These are phyloP conservation scores for Calycopis cecrops DNA, from an alignment of 1,140 invertebrate genomes.

Conservation along the genomic window DNA sequence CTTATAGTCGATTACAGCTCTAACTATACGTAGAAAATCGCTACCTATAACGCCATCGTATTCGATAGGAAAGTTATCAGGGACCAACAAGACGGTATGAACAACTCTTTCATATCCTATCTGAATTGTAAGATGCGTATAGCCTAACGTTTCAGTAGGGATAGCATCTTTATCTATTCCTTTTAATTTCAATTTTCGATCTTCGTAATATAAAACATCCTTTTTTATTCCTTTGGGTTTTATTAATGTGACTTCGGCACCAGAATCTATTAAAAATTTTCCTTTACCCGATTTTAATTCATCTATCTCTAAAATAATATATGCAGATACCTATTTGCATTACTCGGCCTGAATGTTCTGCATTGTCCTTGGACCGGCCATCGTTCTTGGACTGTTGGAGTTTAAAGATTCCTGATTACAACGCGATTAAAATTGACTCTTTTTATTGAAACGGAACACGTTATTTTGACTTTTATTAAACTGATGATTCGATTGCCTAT, in stretches of 20 bases:
- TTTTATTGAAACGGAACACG: too few species aligned
- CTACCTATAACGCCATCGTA: constrained; percentile 21
- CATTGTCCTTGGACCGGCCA: constrained; percentile 20
- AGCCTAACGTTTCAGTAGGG: constrained; percentile 20
- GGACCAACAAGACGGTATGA: constrained; percentile 24
- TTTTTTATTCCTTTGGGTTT: constrained; percentile 14
- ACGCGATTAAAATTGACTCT: not conserved
- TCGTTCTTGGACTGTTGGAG: constrained; percentile 22
- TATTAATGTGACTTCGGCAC: constrained; percentile 25
- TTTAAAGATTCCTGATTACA: constrained; percentile 22
- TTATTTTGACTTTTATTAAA: too few species aligned
- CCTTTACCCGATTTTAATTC: constrained; percentile 6
- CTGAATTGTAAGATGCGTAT: constrained; percentile 15
- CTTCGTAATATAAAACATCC: constrained; percentile 17
- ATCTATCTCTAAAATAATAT: constrained; percentile 11
- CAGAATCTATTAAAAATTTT: constrained; percentile 23
- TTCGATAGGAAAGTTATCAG: constrained; percentile 27
- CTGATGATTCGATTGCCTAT: not conserved
- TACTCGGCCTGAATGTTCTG: constrained; percentile 24
- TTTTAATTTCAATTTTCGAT: constrained; percentile 22
- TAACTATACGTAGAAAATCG: constrained; percentile 19
- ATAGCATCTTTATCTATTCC: constrained; percentile 25
- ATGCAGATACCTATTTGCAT: constrained; percentile 20
- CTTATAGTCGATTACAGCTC: constrained; percentile 19
- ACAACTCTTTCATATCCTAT: constrained; percentile 25